These are phyloP conservation scores for Cirrhinus mrigala DNA, from an alignment of 2,797 vertebrate genomes.

Conservation along the genomic window DNA sequence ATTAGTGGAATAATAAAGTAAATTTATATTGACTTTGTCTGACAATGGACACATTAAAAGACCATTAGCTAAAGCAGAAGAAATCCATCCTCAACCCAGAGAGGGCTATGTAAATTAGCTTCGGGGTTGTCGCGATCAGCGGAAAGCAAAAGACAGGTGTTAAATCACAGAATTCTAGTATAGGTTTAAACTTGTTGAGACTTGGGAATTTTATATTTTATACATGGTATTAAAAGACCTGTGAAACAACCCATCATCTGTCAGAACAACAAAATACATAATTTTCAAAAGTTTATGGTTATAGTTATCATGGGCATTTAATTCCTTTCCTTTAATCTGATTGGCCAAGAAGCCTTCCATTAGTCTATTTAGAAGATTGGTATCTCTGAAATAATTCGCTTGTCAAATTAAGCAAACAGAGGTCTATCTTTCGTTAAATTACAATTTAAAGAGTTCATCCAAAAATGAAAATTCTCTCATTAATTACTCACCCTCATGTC, in stretches of 20 bases:
- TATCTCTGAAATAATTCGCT: not conserved
- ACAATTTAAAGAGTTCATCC: not conserved
- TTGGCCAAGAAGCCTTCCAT: not conserved
- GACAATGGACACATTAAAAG: slow-evolving; percentile 67
- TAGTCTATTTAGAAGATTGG: not conserved
- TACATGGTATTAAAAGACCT: not conserved
- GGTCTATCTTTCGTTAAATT: not conserved
- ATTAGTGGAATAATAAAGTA: slow-evolving; percentile 62
- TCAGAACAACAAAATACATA: not conserved
- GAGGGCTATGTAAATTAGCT: slow-evolving; percentile 53
- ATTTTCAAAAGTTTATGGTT: not conserved
- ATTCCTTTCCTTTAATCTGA: not conserved
- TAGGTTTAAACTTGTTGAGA: slow-evolving; percentile 16
- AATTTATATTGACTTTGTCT: slow-evolving; percentile 66
- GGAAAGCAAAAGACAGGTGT: slow-evolving; percentile 43
- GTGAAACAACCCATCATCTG: slow-evolving; percentile 7
- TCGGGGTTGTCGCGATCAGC: not conserved
- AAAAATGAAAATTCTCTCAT: too few species aligned
- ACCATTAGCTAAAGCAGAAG: slow-evolving; percentile 59
- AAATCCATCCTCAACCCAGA: slow-evolving; percentile 55
- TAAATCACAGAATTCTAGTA: slow-evolving; percentile 29
- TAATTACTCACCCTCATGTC: too few species aligned
- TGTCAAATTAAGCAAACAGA: not conserved
- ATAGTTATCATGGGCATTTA: too few species aligned
- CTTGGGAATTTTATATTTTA: slow-evolving; percentile 29